Evolutionary conservation across 2,888 invertebrate genomes (phyloP), one percentile per base, ranked within the genome.

Genomic region (Eledone cirrhosa): DNA sequence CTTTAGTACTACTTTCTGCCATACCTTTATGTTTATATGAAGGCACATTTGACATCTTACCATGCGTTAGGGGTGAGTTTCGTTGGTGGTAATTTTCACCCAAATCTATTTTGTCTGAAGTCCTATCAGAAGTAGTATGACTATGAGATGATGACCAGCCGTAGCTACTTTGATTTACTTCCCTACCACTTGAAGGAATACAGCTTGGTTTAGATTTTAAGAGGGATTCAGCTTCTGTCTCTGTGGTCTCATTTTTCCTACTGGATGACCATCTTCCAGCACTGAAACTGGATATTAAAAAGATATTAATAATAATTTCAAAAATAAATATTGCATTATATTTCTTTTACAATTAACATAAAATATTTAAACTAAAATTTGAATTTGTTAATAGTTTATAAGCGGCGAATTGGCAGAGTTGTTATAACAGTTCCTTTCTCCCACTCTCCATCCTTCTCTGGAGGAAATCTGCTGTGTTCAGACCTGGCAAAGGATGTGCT

Each of bases 161-260:
- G 41, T 33, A 31, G 27, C 72, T 22, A 14, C 41, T 72, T 4
- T 13, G 22, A 14, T 72, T 72, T 13, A 41, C n/a, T 72, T 22
- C 72, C 41, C 41, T 41, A 41, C 41, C 41, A 41, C 41, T 41
- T 41, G 31, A 41, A 19, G 72, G 72, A 41, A 72, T 72, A 41
- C 72, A 41, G 72, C 72, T 72, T 22, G 33, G 7, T 22, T 41
- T 33, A n/a, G 22, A 22, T 33, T 72, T 72, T 5, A 41, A 7
- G 7, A 41, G 72, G 41, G 72, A 72, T 72, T 72, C 72, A 7
- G 33, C 72, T n/a, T 31, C 31, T 16, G n/a, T 41, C n/a, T 41
- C 72, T 72, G 72, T n/a, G 22, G 72, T 72, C 31, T 72, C 72
- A 72, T 72, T 72, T 72, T 72, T 72, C 72, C 72, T 72, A 41